Conservation (phyloP, 2,888 invertebrate genomes). For the Eupeodes latifasciatus region DNA sequence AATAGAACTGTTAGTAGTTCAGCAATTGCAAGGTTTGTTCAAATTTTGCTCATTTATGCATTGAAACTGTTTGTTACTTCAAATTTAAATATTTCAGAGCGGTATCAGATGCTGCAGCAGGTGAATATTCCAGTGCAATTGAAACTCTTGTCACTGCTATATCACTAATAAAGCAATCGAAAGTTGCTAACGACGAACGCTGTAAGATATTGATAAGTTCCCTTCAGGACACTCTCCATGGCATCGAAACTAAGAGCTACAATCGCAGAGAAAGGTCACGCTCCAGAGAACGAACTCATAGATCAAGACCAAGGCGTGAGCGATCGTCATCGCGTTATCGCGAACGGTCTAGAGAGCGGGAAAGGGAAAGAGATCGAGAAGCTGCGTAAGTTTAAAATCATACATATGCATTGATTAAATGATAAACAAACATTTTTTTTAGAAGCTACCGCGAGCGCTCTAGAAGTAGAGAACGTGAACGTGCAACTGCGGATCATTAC, state of each 20-base stretch:
- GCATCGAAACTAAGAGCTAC: conserved; percentile 99
- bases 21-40: conserved; percentile 90
- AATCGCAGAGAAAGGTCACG: conserved; percentile 88
- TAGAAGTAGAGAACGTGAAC: conserved; percentile 89
- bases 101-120: conserved; percentile 98
- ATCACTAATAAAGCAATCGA: conserved; percentile 98
- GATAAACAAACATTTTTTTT: conserved; percentile 84
- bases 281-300: conserved; percentile 85
- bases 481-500: conserved; percentile 83
- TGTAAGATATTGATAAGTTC: conserved; percentile 99
- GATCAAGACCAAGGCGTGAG: conserved; percentile 83
- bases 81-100: conserved; percentile 86
- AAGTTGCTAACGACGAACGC: conserved; percentile 93
- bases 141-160: conserved; percentile 99
- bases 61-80: not conserved
- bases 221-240: conserved; percentile 97
- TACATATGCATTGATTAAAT: not conserved
- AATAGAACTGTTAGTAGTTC: conserved; percentile 99
- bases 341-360: conserved; percentile 89
- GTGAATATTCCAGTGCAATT: conserved; percentile 98
- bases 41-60: not conserved
- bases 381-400: conserved; percentile 85
- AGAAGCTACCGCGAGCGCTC: conserved; percentile 87
- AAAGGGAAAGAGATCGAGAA: conserved; percentile 85
- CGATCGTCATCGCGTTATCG: conserved; percentile 87